Conservation (phyloP, 64 coral and sea anemone species). For the Pocillopora damicornis region DNA sequence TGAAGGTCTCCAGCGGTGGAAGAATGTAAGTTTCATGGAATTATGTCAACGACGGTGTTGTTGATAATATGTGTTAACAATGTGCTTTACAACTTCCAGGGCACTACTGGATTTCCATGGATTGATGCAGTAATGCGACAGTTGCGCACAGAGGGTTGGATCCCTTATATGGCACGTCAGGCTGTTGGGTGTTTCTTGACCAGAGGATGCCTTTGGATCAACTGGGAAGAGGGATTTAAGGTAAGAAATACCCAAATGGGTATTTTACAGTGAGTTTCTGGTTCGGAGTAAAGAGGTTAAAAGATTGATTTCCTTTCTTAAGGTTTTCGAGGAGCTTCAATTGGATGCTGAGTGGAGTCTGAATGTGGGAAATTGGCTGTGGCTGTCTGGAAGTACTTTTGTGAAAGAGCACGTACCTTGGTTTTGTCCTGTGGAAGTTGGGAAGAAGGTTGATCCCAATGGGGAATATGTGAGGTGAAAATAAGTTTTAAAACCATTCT, state of each 20-base stretch:
- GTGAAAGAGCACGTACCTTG: slow-evolving; percentile 22
- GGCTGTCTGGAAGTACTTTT: slow-evolving; percentile 23
- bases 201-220: slow-evolving; percentile 91
- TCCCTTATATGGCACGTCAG: slow-evolving; percentile 78
- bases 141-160: slow-evolving; percentile 78
- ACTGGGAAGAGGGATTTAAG: slow-evolving; percentile 96
- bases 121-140: slow-evolving; percentile 94
- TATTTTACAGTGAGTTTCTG: background rate
- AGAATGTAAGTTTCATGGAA: slow-evolving; percentile 8
- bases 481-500: too few species aligned
- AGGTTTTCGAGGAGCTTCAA: slow-evolving; percentile 49
- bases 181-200: slow-evolving; percentile 95
- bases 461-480: slow-evolving; percentile 30
- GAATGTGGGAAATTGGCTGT: slow-evolving; percentile 29
- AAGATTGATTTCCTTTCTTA: background rate
- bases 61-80: background rate
- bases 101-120: slow-evolving; percentile 87
- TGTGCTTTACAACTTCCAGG: slow-evolving; percentile 25
- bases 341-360: slow-evolving; percentile 50
- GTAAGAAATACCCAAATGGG: background rate
- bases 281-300: background rate
- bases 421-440: slow-evolving; percentile 45
- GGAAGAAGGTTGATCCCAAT: slow-evolving; percentile 25
- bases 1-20: slow-evolving; percentile 17
- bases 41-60: background rate